Conservation (phyloP, 2,113 vertebrate genomes). For the Leptosomus discolor region DNA sequence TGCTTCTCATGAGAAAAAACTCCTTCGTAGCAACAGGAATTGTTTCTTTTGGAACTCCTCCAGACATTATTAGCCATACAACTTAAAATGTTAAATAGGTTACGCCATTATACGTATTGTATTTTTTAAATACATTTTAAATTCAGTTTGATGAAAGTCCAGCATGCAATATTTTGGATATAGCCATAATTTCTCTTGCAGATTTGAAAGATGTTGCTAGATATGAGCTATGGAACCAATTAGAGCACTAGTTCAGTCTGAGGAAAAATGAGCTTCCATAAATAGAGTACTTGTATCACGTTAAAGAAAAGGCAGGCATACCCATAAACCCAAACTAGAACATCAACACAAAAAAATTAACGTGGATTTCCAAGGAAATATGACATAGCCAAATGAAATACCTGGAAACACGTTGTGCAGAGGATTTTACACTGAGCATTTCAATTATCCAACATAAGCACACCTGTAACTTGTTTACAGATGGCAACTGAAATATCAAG, state of each 20-base stretch:
- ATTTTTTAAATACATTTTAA: not conserved
- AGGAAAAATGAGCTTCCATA: slow-evolving; percentile 36
- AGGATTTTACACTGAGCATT: not conserved
- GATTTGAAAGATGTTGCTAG: slow-evolving; percentile 4
- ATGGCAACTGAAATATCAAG: not conserved
- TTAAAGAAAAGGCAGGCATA: slow-evolving; percentile 7
- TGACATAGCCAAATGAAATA: not conserved
- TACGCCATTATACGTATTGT: not conserved
- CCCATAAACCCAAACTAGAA: not conserved
- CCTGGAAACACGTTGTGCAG: not conserved
- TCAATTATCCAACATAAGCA: not conserved
- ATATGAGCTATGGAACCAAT: slow-evolving; percentile 58
- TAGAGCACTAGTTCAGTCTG: not conserved
- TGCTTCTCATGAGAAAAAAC: not conserved
- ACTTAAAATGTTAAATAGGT: not conserved
- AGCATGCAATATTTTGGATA: not conserved
- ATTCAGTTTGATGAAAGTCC: slow-evolving; percentile 11
- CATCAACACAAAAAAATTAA: not conserved
- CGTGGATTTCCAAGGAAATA: not conserved
- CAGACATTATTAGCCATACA: not conserved
- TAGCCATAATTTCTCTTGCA: not conserved
- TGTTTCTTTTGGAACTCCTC: not conserved
- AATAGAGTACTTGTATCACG: not conserved
- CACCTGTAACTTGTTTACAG: not conserved
- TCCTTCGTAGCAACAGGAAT: not conserved